phyloP scores from a whole-genome alignment of 2,888 invertebrate genomes.

The Andrena bicolor region DNA sequence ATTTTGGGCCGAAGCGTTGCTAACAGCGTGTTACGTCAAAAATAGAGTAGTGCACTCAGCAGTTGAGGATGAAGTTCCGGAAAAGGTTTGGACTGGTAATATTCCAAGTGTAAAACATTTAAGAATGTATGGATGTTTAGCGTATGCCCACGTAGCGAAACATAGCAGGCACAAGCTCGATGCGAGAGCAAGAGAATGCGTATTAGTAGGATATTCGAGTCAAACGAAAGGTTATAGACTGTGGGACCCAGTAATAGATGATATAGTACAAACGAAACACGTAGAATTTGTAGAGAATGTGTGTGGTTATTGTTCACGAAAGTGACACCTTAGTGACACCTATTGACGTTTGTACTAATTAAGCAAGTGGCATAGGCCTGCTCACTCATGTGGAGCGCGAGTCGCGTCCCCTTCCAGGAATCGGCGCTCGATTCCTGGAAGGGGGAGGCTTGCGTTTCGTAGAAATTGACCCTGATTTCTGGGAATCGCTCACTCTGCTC shows the following conservation, averaged over 20 bases:
- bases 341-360: no score
- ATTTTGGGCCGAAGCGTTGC: constrained; percentile 8
- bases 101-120: constrained; percentile 4
- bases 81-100: constrained; percentile 6
- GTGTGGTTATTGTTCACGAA: no score
- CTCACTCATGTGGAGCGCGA: no score
- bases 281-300: constrained; percentile 33
- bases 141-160: background rate
- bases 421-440: no score
- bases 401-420: no score
- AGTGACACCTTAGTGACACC: no score
- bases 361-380: no score
- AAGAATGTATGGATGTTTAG: constrained; percentile 1
- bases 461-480: no score
- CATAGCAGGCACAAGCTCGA: background rate
- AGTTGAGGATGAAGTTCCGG: background rate
- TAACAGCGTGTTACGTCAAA: background rate
- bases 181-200: constrained; percentile 1
- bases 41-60: background rate
- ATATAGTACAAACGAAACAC: constrained; percentile 35
- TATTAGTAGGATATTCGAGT: constrained; percentile 8
- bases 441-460: no score
- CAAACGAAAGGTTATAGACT: constrained; percentile 32
- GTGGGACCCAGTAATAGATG: constrained; percentile 23
- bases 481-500: no score